These are phyloP conservation scores for Lethenteron camtschaticum DNA, from an alignment of 2,113 vertebrate genomes.

Conservation along the genomic window DNA sequence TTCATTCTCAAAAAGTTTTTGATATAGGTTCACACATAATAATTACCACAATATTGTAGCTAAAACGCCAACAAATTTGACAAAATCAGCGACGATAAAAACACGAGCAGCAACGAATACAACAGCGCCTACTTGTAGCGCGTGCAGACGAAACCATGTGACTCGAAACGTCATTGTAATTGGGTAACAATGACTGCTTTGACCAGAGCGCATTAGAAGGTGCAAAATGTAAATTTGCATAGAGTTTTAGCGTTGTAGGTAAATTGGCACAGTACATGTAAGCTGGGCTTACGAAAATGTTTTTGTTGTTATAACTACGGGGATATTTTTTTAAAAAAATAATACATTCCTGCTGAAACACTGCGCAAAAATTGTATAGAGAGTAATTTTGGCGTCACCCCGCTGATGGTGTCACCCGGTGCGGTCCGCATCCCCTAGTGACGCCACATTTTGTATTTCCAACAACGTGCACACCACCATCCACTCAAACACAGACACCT, in stretches of 20 bases:
- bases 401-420: neutral
- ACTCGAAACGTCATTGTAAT: neutral
- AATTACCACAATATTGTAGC: no score
- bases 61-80: no score
- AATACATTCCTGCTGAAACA: conserved; percentile 4
- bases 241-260: no score
- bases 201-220: neutral
- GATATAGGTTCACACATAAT: no score
- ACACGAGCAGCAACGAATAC: conserved; percentile 1
- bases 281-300: neutral
- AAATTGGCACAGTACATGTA: no score
- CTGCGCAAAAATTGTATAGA: neutral
- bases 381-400: neutral
- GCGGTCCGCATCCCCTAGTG: neutral
- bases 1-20: no score
- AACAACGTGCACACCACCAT: no score
- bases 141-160: conserved; percentile 3
- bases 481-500: no score
- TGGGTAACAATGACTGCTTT: neutral
- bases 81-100: neutral
- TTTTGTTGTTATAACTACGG: neutral
- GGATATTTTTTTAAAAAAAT: neutral
- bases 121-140: neutral
- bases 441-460: neutral
- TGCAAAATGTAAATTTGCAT: no score